Percentiles rank a stretch among this genome's conserved stretches.
Conservation (phyloP, 2,113 vertebrate genomes). For the Puntigrus tetrazona region DNA sequence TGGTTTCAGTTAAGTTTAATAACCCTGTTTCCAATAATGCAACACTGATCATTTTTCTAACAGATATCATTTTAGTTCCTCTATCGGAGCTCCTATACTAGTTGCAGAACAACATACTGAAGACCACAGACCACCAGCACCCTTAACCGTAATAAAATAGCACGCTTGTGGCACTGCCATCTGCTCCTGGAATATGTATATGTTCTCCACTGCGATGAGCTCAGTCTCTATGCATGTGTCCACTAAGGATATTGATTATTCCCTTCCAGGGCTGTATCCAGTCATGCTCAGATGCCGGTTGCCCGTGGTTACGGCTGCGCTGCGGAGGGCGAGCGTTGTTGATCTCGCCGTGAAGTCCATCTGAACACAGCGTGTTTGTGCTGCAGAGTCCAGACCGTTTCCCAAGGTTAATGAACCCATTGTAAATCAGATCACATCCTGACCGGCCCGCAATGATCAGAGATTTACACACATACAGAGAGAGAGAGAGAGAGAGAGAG, state of each 20-base stretch:
- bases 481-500: not conserved
- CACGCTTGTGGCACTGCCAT: not conserved
- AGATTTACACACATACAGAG: constrained; percentile 40
- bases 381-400: constrained; percentile 57
- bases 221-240: not conserved
- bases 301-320: constrained; percentile 42
- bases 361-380: constrained; percentile 62
- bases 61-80: not conserved
- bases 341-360: constrained; percentile 54
- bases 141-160: not conserved
- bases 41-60: not conserved
- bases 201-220: not conserved
- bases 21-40: too few species aligned
- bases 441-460: constrained; percentile 44
- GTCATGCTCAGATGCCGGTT: constrained; percentile 1
- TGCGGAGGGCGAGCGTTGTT: not conserved
- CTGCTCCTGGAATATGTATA: not conserved
- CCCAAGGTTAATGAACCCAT: constrained; percentile 81
- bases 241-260: constrained; percentile 1
- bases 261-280: not conserved
- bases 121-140: not conserved
- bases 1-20: too few species aligned
- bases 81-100: not conserved
- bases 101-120: not conserved
- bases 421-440: constrained; percentile 75